A percentile compares a stretch with the other conserved stretches of the same genome.
Conservation (phyloP, 2,888 invertebrate genomes). For the Chrysomela aeneicollis region DNA sequence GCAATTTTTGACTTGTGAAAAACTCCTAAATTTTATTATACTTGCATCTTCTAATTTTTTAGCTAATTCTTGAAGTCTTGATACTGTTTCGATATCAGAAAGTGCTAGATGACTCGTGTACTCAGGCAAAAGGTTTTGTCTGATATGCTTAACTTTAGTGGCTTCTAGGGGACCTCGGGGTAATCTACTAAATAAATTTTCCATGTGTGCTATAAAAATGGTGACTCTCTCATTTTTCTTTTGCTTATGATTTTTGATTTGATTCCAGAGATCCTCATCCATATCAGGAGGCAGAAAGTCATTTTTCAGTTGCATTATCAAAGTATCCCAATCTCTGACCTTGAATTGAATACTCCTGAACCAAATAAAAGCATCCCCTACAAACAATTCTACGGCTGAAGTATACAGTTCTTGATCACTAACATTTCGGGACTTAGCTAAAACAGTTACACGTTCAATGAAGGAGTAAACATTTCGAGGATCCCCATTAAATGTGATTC, state of each 20-base stretch:
- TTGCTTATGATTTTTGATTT: slow-evolving; percentile 24
- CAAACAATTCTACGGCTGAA: slow-evolving; percentile 17
- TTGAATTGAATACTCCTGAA: slow-evolving; percentile 4
- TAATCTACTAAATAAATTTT: slow-evolving; percentile 22
- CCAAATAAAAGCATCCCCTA: slow-evolving; percentile 15
- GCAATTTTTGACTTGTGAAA: neutral
- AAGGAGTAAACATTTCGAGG: slow-evolving; percentile 9
- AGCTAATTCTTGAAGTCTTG: neutral
- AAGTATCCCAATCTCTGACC: slow-evolving; percentile 11
- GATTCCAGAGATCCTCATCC: slow-evolving; percentile 24
- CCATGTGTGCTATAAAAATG: slow-evolving; percentile 23
- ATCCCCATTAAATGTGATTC: slow-evolving; percentile 14
- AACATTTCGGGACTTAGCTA: slow-evolving; percentile 10
- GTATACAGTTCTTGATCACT: neutral
- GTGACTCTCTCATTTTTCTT: slow-evolving; percentile 14
- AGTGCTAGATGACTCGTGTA: slow-evolving; percentile 6
- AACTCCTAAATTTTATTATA: neutral
- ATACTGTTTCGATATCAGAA: slow-evolving; percentile 1
- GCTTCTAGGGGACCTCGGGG: neutral
- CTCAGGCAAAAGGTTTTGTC: neutral
- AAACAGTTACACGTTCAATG: slow-evolving; percentile 8
- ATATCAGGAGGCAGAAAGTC: slow-evolving; percentile 17
- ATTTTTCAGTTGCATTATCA: slow-evolving; percentile 12
- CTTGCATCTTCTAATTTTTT: slow-evolving; percentile 9
- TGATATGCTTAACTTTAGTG: slow-evolving; percentile 8